phyloP scores from a whole-genome alignment of 1,140 invertebrate species.

The Plectrocnemia conspersa region DNA sequence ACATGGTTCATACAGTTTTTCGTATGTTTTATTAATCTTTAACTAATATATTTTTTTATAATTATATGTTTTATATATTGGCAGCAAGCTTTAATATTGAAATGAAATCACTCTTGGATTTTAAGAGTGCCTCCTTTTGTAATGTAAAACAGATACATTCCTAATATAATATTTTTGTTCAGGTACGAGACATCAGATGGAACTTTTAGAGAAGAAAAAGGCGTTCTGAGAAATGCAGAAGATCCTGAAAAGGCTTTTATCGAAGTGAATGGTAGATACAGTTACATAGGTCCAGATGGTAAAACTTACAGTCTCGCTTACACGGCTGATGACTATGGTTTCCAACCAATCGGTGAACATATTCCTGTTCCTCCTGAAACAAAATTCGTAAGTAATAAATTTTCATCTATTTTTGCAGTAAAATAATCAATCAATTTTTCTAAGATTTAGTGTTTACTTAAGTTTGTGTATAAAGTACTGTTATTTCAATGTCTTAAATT shows the following conservation, averaged over 20 bases:
- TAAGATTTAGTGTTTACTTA: too few species aligned
- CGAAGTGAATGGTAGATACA: conserved; percentile 49
- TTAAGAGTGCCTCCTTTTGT: not conserved
- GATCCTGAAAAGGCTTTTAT: conserved; percentile 45
- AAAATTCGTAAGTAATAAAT: too few species aligned
- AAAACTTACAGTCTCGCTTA: conserved; percentile 60
- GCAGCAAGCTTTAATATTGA: not conserved
- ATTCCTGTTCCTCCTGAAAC: too few species aligned
- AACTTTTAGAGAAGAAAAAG: conserved; percentile 46
- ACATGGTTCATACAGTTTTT: conserved; percentile 1
- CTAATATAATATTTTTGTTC: conserved; percentile 25
- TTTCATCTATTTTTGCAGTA: too few species aligned
- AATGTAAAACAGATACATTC: not conserved
- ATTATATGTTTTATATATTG: not conserved
- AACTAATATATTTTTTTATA: too few species aligned
- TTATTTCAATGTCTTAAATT: too few species aligned
- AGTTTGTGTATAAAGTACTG: too few species aligned
- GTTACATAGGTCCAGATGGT: conserved; percentile 55
- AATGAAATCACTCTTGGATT: not conserved
- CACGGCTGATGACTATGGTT: conserved; percentile 72
- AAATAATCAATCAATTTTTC: too few species aligned
- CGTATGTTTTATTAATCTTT: too few species aligned
- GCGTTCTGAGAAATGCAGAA: conserved; percentile 47
- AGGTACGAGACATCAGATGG: conserved; percentile 51
- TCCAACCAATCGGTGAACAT: conserved; percentile 54